A percentile compares a stretch with the other conserved stretches of the same genome.
Conservation (phyloP, 2,888 invertebrate species). For the Adela reaumurella region DNA sequence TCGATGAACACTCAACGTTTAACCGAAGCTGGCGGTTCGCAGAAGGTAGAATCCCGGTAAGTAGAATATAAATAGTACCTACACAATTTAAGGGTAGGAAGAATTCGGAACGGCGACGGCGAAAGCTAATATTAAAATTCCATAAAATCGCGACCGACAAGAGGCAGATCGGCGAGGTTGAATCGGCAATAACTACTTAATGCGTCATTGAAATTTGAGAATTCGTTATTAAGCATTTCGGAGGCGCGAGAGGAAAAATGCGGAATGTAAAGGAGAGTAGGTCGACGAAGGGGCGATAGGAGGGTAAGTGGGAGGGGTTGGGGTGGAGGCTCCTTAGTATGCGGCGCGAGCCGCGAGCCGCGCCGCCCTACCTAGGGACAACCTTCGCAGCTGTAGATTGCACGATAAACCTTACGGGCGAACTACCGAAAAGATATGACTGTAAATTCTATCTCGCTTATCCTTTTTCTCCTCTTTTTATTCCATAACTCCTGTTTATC, state of each 20-base stretch:
- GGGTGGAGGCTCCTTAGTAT: conserved; percentile 18
- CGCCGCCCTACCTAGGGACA: not conserved
- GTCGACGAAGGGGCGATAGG: conserved; percentile 1
- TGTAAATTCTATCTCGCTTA: not conserved
- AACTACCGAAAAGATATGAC: conserved; percentile 2
- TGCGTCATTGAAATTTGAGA: conserved; percentile 20
- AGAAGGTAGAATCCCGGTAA: no score
- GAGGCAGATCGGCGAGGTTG: not conserved
- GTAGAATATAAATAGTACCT: no score
- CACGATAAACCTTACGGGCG: conserved; percentile 1
- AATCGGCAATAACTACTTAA: conserved; percentile 10
- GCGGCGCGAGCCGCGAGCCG: conserved; percentile 2
- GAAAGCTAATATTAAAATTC: not conserved
- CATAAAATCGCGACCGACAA: not conserved
- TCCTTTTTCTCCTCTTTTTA: conserved; percentile 1
- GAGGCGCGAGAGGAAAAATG: conserved; percentile 3
- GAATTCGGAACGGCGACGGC: no score
- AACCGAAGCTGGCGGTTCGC: no score
- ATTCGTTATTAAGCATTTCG: conserved; percentile 11
- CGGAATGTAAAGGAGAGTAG: not conserved
- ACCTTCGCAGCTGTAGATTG: conserved; percentile 1
- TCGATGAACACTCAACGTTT: no score
- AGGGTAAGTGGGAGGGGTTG: conserved; percentile 4
- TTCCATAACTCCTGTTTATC: conserved; percentile 1
- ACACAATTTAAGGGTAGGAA: no score